These are phyloP conservation scores for Climacteris rufus DNA, from an alignment of 2,113 vertebrate genomes.

Conservation along the genomic window DNA sequence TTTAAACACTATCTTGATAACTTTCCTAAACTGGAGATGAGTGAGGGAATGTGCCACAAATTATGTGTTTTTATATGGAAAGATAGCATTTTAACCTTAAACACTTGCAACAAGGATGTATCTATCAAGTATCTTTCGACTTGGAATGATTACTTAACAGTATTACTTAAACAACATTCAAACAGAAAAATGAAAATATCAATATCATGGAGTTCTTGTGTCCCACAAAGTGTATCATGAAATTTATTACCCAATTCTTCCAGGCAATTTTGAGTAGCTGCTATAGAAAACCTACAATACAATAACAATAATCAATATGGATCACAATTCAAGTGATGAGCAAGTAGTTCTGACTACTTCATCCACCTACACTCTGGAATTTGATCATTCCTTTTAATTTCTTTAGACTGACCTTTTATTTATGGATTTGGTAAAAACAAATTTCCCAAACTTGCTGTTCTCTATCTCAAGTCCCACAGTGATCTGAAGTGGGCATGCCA, in stretches of 20 bases:
- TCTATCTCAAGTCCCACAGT: not conserved
- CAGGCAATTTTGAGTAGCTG: slow-evolving; percentile 50
- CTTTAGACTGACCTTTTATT: not conserved
- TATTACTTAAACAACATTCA: slow-evolving; percentile 14
- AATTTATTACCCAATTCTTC: slow-evolving; percentile 51
- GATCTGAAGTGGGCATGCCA: not conserved
- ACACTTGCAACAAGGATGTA: not conserved
- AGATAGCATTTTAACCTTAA: not conserved
- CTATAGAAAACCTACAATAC: slow-evolving; percentile 55
- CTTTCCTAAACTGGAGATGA: not conserved
- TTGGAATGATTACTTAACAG: not conserved
- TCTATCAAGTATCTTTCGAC: not conserved
- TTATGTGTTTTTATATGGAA: not conserved
- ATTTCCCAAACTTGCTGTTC: not conserved
- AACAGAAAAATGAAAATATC: slow-evolving; percentile 45
- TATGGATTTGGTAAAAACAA: not conserved
- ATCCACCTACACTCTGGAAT: slow-evolving; percentile 13
- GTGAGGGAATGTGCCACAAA: not conserved
- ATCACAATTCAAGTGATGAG: slow-evolving; percentile 37
- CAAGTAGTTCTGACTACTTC: slow-evolving; percentile 45
- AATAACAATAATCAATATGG: slow-evolving; percentile 51
- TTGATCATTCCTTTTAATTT: not conserved
- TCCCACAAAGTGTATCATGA: slow-evolving; percentile 49
- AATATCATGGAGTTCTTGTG: slow-evolving; percentile 22
- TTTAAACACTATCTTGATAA: not conserved